Percentiles rank a stretch among this genome's conserved stretches.
These are phyloP conservation scores for Clupea harengus DNA, from an alignment of 2,113 vertebrate genomes.

Conservation along the genomic window DNA sequence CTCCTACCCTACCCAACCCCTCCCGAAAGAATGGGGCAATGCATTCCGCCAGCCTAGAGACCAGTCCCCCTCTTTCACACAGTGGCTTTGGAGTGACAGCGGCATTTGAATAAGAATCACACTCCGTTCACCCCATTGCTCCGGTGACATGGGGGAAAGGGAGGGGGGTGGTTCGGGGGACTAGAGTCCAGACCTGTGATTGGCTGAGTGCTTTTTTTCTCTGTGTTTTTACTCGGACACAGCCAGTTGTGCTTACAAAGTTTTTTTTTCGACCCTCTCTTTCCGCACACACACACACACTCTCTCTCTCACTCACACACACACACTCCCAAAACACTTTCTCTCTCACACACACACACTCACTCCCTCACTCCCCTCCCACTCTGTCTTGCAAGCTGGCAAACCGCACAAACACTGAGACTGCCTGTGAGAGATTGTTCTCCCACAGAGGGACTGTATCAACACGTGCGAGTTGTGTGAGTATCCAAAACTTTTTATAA, in stretches of 20 bases:
- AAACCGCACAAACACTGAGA: constrained; percentile 21
- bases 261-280: constrained; percentile 27
- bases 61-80: constrained; percentile 71
- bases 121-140: constrained; percentile 71
- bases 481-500: constrained; percentile 47
- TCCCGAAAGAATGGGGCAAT: constrained; percentile 66
- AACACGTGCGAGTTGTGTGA: constrained; percentile 56
- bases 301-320: constrained; percentile 39
- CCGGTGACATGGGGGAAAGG: constrained; percentile 56
- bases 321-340: constrained; percentile 32
- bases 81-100: constrained; percentile 69
- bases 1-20: constrained; percentile 43
- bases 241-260: constrained; percentile 62
- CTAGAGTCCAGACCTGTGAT: constrained; percentile 50
- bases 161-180: constrained; percentile 36
- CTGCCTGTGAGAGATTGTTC: constrained; percentile 25
- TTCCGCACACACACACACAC: constrained; percentile 22
- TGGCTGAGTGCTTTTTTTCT: constrained; percentile 49
- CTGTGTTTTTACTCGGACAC: constrained; percentile 69
- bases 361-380: constrained; percentile 28
- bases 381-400: background rate
- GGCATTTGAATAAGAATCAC: constrained; percentile 79
- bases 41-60: constrained; percentile 78
- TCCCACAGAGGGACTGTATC: constrained; percentile 37
- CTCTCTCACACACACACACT: constrained; percentile 30